Base-by-base conservation (phyloP, 1,140 invertebrate species). In the Calliphora vicina region DNA sequence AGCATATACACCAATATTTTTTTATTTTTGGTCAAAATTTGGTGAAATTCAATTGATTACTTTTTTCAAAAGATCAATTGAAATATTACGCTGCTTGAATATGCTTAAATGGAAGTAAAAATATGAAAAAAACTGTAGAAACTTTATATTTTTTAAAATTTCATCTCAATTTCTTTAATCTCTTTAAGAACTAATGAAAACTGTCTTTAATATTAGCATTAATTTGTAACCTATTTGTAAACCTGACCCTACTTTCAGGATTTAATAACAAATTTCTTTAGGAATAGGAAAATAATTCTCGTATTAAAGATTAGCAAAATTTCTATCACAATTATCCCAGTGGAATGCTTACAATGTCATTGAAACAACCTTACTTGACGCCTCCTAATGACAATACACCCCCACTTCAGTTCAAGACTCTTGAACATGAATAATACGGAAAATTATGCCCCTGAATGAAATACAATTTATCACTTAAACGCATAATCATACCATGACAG, bases 381-480 rank as follows among this genome's bases (percentile, higher is more conserved):
- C 61, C 61, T 67, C n/a, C 61, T 25, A 67, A 67, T 67, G 61
- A 67, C n/a, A 67, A 67, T 57, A 57, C 50, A n/a, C 61, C 10
- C 20, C 61, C 50, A 61, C 50, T 61, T 61, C n/a, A 67, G 4
- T 25, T 67, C 10, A 67, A 67, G 61, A 3, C 20, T 67, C 20
- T 25, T 23, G 61, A 67, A 67, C 20, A 67, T 67, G 20, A 23
- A 17, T 17, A 17, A 1, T n/a, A 57, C 15, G n/a, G 61, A 20
- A 67, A 67, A 67, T 67, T 67, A 67, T 23, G 61, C 20, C n/a
- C 20, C 23, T 67, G 61, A 67, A 67, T 67, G 9, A 23, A 67
- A 67, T 67, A 67, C 61, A 23, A 67, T 67, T 67, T 67, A 67
- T 67, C 61, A 67, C 61, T 67, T 67, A 67, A 67, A 67, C 61